phyloP scores from a whole-genome alignment of 2,797 vertebrate genomes.

The Smutsia gigantea region DNA sequence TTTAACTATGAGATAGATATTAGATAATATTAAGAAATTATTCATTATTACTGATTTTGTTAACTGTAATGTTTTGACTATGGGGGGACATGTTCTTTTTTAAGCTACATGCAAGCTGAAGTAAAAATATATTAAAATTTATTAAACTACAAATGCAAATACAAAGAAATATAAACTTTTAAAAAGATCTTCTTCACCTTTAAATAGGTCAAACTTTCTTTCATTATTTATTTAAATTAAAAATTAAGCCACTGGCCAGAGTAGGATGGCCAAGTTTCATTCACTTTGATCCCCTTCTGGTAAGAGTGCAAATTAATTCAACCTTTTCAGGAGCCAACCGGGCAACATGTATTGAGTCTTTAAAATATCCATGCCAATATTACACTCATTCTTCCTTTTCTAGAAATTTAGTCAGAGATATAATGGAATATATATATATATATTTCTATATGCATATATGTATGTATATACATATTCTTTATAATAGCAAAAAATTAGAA shows the following conservation, averaged over 20 bases:
- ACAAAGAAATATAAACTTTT: neutral
- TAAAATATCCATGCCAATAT: neutral
- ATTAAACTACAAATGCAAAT: neutral
- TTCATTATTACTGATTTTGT: neutral
- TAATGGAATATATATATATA: neutral
- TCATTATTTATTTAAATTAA: neutral
- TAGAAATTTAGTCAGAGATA: conserved; percentile 10
- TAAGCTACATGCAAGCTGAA: neutral
- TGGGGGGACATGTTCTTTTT: neutral
- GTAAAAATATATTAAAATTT: neutral
- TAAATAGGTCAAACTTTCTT: neutral
- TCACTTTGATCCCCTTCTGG: neutral
- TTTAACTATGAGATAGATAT: neutral
- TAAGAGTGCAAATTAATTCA: neutral
- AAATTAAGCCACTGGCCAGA: neutral
- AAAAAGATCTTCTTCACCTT: neutral
- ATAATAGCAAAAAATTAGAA: neutral
- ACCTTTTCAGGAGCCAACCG: neutral
- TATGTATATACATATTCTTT: neutral
- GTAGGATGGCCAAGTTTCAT: neutral
- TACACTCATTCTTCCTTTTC: neutral
- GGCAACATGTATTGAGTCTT: neutral
- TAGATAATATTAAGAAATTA: neutral
- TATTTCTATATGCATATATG: neutral
- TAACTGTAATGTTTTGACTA: neutral